phyloP scores from a whole-genome alignment of 2,888 invertebrate species.

The Pyralis farinalis region DNA sequence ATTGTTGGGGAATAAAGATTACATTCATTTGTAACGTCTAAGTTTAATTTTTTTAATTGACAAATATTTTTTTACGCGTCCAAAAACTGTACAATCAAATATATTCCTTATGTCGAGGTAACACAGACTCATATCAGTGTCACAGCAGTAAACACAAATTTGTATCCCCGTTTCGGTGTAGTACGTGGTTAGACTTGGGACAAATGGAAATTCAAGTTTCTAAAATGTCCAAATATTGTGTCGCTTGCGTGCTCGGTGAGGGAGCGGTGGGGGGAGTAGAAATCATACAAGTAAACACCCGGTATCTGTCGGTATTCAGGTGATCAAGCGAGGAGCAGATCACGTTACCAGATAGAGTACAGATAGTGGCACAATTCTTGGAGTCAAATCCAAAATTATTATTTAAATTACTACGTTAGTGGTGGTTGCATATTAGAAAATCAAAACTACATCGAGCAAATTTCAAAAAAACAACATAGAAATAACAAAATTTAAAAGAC shows the following conservation, averaged over 20 bases:
- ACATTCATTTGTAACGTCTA: neutral
- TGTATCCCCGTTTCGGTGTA: neutral
- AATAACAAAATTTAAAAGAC: too few relatives aligned
- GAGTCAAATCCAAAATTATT: too few relatives aligned
- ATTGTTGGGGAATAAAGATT: neutral
- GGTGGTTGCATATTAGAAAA: too few relatives aligned
- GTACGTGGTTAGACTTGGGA: conserved; percentile 29
- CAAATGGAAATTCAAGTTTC: conserved; percentile 70
- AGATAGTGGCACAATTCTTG: conserved; percentile 11
- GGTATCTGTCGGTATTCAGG: conserved; percentile 36
- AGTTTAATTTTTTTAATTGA: neutral
- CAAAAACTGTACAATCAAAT: too few relatives aligned
- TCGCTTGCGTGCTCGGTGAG: conserved; percentile 18
- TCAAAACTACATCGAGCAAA: too few relatives aligned
- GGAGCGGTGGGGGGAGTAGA: conserved; percentile 30
- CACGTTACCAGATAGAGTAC: conserved; percentile 47
- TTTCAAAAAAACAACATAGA: too few relatives aligned
- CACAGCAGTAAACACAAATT: neutral
- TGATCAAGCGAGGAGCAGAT: conserved; percentile 50
- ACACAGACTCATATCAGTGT: neutral
- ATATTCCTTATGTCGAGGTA: neutral
- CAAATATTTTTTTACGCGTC: neutral
- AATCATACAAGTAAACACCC: conserved; percentile 37
- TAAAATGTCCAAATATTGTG: conserved; percentile 63
- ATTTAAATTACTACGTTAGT: too few relatives aligned